A percentile compares a stretch with the other conserved stretches of the same genome.
Conservation (phyloP, 2,888 invertebrate species). For the Chydorus sphaericus region DNA sequence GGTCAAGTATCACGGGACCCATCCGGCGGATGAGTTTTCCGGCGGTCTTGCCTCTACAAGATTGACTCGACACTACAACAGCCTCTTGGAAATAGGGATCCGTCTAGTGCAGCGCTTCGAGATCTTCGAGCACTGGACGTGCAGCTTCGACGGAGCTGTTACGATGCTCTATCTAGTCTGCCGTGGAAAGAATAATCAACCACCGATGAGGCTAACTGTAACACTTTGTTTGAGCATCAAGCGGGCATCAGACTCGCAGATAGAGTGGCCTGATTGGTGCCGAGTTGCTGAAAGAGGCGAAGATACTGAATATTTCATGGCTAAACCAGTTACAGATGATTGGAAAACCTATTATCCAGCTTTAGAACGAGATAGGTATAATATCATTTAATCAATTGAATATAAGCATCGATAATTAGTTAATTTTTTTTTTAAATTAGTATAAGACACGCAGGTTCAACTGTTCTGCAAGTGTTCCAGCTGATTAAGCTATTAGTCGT, state of each 20-base stretch:
- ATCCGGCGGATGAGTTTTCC: not conserved
- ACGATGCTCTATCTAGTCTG: not conserved
- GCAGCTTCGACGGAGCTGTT: not conserved
- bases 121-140: not conserved
- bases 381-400: no score
- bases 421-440: no score
- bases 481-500: not conserved
- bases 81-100: not conserved
- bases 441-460: not conserved
- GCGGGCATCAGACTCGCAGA: not conserved
- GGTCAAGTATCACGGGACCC: not conserved
- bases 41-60: not conserved
- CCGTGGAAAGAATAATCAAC: not conserved
- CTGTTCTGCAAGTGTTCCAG: not conserved
- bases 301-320: not conserved
- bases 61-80: not conserved
- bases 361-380: constrained; percentile 2
- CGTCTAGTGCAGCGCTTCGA: not conserved
- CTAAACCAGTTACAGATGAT: not conserved
- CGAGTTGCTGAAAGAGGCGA: not conserved
- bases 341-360: not conserved
- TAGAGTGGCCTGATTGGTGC: not conserved
- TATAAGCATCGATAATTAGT: no score
- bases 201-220: not conserved
- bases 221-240: not conserved